Base-by-base conservation (phyloP, 2,888 invertebrate genomes). In the Cheilosia scutellata region DNA sequence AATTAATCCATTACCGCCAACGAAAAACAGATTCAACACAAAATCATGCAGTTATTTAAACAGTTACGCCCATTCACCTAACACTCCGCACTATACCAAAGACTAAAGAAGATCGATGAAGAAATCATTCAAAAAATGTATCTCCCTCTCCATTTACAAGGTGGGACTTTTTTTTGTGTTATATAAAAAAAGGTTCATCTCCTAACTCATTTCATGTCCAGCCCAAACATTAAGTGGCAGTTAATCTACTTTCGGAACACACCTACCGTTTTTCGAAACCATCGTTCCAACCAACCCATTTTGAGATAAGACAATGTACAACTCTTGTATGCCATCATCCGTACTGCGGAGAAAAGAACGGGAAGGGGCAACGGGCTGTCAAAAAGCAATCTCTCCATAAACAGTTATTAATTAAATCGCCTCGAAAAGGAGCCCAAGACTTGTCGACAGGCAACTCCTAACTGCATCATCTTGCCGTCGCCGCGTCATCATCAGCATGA, bases 331-430 rank as follows among this genome's bases (percentile, higher is more conserved):
- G 27, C 33, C 33, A 33, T 13, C 62, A 27, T 29, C 29, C 5
- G 11, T n/a, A 11, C 58, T 13, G 31, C 20, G 20, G 13, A 49
- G 40, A 16, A 20, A 53, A 11, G 51, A 5, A 44, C 7, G 20
- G 29, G 44, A 44, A 47, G 60, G 40, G 53, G 11, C 11, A 79
- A 79, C 58, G 65, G 82, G 20, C 86, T 76, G 82, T 86, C 82
- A 82, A 82, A 86, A 82, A 77, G n/a, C 86, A 82, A 86, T 86
- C 86, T 86, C 76, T 58, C 82, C 86, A 77, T 86, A 86, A 86
- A 82, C 86, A 86, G 86, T 86, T 86, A 86, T 86, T 86, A 86
- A 86, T 86, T 86, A 86, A 86, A 86, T 77, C 86, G 82, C 86
- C 82, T 86, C 72, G 16, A 86, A 86, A 86, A 86, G 84, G 76